These are phyloP conservation scores for Ophiothrix spiculata DNA, from an alignment of 35 echinoderm and acorn worm genomes.

Conservation along the genomic window DNA sequence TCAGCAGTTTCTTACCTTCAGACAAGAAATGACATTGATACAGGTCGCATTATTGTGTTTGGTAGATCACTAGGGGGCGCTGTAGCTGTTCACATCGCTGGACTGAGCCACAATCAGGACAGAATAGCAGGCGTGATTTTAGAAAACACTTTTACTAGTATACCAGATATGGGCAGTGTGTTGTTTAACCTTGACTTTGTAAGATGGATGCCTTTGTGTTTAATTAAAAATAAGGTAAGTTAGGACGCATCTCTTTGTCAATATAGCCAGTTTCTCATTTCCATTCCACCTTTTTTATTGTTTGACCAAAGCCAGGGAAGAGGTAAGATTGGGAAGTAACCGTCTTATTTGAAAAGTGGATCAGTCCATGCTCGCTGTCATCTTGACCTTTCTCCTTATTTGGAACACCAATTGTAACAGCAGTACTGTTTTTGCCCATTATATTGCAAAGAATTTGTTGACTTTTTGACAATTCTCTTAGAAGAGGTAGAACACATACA, in stretches of 20 bases:
- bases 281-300: too few species aligned
- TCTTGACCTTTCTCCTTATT: neutral
- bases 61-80: constrained; percentile 95
- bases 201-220: constrained; percentile 71
- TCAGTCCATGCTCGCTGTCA: too few species aligned
- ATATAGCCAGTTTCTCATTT: neutral
- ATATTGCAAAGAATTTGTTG: too few species aligned
- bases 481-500: too few species aligned
- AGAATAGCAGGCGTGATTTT: constrained; percentile 68
- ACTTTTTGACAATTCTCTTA: too few species aligned
- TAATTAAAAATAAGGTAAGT: constrained; percentile 93
- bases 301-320: neutral
- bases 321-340: too few species aligned
- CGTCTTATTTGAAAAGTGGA: too few species aligned
- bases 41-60: constrained; percentile 63
- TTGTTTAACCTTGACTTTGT: constrained; percentile 64
- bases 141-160: constrained; percentile 96
- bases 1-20: constrained; percentile 84
- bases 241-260: too few species aligned
- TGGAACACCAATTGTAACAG: too few species aligned
- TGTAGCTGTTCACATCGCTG: constrained; percentile 84
- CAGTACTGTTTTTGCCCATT: too few species aligned
- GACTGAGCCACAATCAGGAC: constrained; percentile 38
- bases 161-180: constrained; percentile 77
- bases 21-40: constrained; percentile 74